These are phyloP conservation scores for Buteo buteo DNA, from an alignment of 2,113 vertebrate genomes.

Conservation along the genomic window DNA sequence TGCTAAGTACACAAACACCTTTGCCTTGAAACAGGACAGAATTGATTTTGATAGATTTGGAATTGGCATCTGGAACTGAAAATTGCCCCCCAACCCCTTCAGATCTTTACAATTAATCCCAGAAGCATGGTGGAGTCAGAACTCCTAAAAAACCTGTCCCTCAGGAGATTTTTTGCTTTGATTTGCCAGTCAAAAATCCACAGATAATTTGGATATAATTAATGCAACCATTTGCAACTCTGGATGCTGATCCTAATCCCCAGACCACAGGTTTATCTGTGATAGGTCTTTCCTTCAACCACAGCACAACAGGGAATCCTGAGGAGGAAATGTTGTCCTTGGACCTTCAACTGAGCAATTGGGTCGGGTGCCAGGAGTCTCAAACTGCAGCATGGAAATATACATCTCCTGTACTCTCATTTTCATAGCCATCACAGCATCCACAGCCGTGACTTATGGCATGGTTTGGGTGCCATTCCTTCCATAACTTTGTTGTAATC, in stretches of 20 bases:
- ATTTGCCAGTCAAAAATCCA: not conserved
- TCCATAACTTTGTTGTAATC: not conserved
- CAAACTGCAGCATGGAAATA: not conserved
- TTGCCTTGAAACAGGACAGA: not conserved
- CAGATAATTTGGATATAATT: not conserved
- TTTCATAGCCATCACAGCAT: not conserved
- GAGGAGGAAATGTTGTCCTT: not conserved
- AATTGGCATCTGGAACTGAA: not conserved
- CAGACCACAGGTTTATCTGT: not conserved
- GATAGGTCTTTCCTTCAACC: not conserved
- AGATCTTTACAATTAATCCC: not conserved
- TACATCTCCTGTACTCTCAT: not conserved
- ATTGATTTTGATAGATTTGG: not conserved
- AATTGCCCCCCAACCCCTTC: not conserved
- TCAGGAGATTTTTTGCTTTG: not conserved
- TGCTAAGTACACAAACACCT: not conserved
- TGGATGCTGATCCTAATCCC: not conserved
- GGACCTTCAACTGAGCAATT: not conserved
- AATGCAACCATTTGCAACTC: not conserved
- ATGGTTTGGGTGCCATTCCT: not conserved
- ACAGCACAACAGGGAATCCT: not conserved
- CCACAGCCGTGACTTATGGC: not conserved
- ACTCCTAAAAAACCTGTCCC: not conserved
- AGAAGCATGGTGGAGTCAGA: not conserved
- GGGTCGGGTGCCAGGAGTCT: not conserved